Percentiles rank a stretch among this genome's conserved stretches.
Conservation (phyloP, 2,797 vertebrate genomes). For the Melanotaenia boesemani region DNA sequence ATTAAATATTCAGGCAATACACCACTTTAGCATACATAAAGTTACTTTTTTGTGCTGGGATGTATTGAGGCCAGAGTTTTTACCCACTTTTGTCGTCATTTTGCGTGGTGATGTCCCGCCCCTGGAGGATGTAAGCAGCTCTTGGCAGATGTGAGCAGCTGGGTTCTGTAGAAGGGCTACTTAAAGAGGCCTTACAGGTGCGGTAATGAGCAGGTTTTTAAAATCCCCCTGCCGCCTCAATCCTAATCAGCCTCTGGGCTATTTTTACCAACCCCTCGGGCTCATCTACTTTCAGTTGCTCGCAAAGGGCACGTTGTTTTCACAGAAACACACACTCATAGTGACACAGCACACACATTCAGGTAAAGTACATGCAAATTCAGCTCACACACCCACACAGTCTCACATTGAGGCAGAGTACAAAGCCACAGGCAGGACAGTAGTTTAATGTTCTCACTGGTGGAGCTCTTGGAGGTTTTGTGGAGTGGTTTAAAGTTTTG, state of each 20-base stretch:
- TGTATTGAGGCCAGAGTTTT: constrained; percentile 75
- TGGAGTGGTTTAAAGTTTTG: constrained; percentile 46
- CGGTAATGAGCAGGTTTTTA: constrained; percentile 84
- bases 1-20: constrained; percentile 56
- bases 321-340: constrained; percentile 50
- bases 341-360: constrained; percentile 54
- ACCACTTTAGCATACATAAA: constrained; percentile 55
- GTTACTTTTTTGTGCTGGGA: constrained; percentile 57
- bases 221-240: constrained; percentile 73
- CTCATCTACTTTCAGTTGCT: constrained; percentile 78
- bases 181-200: constrained; percentile 83
- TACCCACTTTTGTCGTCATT: constrained; percentile 56
- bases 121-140: constrained; percentile 72
- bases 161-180: constrained; percentile 76
- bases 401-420: constrained; percentile 33
- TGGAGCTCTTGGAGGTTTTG: constrained; percentile 24
- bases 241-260: constrained; percentile 84
- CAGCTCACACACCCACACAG: constrained; percentile 22
- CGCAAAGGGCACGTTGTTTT: constrained; percentile 70
- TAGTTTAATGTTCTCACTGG: constrained; percentile 39
- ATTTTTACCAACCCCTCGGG: constrained; percentile 83
- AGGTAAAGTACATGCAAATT: constrained; percentile 54
- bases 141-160: constrained; percentile 82
- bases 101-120: constrained; percentile 70
- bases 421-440: constrained; percentile 53